Conservation (phyloP, 2,797 vertebrate genomes). For the Antennarius maculatus region DNA sequence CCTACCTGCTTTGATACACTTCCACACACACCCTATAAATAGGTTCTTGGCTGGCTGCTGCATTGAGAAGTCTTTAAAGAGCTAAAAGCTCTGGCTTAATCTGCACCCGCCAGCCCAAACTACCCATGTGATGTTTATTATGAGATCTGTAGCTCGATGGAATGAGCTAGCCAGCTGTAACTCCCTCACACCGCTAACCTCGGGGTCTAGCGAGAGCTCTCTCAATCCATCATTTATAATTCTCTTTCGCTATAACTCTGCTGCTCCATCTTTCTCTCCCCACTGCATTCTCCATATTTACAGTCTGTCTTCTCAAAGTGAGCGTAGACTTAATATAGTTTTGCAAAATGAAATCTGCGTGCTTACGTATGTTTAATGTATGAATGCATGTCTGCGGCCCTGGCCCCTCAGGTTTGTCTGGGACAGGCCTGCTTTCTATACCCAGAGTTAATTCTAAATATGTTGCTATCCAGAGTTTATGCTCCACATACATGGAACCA, state of each 20-base stretch:
- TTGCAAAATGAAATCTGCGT: slow-evolving; percentile 33
- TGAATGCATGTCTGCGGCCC: background rate
- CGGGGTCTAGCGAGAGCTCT: slow-evolving; percentile 59
- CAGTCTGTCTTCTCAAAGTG: slow-evolving; percentile 27
- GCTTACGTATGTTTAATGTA: slow-evolving; percentile 41
- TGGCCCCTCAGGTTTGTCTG: background rate
- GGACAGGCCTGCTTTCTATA: too few relatives aligned
- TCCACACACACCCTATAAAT: slow-evolving; percentile 73
- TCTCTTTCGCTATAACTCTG: slow-evolving; percentile 57
- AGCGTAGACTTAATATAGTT: slow-evolving; percentile 56
- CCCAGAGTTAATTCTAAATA: too few relatives aligned
- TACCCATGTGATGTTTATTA: slow-evolving; percentile 81
- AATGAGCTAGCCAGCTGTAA: slow-evolving; percentile 76
- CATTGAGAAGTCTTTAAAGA: slow-evolving; percentile 75
- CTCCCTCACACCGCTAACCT: slow-evolving; percentile 73
- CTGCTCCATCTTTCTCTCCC: slow-evolving; percentile 32
- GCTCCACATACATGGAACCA: too few relatives aligned
- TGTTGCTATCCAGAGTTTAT: too few relatives aligned
- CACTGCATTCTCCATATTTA: slow-evolving; percentile 39
- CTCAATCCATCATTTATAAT: slow-evolving; percentile 71
- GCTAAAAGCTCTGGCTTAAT: slow-evolving; percentile 78
- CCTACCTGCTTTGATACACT: slow-evolving; percentile 73
- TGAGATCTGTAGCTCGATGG: slow-evolving; percentile 68
- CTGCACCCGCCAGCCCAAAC: slow-evolving; percentile 77
- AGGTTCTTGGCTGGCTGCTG: slow-evolving; percentile 68